Conservation (phyloP, 2,888 invertebrate genomes). For the Spilarctia lutea region DNA sequence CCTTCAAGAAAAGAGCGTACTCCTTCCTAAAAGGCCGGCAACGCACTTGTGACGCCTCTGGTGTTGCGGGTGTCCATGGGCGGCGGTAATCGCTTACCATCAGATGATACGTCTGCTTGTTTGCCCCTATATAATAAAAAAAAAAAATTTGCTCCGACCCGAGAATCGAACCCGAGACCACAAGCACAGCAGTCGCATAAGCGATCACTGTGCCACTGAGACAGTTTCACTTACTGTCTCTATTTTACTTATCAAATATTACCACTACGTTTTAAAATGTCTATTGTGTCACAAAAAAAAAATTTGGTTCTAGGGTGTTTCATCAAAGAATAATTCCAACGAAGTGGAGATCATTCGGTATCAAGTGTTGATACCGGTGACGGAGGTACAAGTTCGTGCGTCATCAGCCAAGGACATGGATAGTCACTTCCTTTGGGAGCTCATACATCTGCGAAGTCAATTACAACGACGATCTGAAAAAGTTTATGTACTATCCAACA, state of each 20-base stretch:
- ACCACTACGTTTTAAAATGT: not conserved
- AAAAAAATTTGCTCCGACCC: no score
- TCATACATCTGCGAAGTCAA: constrained; percentile 97
- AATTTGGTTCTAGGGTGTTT: constrained; percentile 89
- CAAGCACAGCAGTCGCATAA: no score
- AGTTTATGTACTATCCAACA: constrained; percentile 98
- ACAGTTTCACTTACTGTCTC: not conserved
- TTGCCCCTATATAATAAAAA: no score
- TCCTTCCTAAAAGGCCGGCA: no score
- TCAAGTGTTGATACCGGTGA: constrained; percentile 98
- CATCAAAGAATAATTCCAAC: constrained; percentile 94
- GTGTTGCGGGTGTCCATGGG: no score
- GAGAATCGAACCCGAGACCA: no score
- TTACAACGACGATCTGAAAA: constrained; percentile 97
- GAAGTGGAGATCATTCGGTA: constrained; percentile 98
- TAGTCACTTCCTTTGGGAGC: constrained; percentile 98
- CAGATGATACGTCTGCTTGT: no score
- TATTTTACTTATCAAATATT: not conserved
- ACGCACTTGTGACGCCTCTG: no score
- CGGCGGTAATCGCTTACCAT: no score
- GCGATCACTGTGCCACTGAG: no score
- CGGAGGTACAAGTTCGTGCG: constrained; percentile 98
- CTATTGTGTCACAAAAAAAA: not conserved
- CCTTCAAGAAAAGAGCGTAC: no score
- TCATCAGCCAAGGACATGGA: constrained; percentile 98